Conservation (phyloP, 1,140 invertebrate species). For the Cryptotermes secundus region DNA sequence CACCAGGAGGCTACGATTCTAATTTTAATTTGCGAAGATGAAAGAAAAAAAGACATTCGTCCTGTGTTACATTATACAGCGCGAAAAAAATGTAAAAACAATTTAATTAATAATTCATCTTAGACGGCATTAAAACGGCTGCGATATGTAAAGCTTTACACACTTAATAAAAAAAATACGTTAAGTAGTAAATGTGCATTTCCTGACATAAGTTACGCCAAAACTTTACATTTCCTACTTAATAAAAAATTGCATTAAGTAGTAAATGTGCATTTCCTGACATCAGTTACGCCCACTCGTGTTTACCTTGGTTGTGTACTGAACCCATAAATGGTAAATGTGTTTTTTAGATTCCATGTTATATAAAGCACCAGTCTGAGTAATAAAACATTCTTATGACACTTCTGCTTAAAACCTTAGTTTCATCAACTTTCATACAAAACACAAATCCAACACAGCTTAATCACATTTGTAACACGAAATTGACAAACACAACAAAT, state of each 20-base stretch:
- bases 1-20: no score
- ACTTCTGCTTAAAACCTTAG: not conserved
- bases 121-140: not conserved
- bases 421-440: not conserved
- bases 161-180: not conserved
- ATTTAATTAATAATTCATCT: not conserved
- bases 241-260: not conserved
- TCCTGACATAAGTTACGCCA: no score
- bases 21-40: no score
- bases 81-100: not conserved
- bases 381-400: not conserved
- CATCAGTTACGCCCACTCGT: not conserved
- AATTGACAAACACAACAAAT: not conserved
- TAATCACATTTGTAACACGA: not conserved
- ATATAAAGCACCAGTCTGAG: not conserved
- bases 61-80: not conserved
- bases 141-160: not conserved
- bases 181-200: not conserved
- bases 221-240: not conserved
- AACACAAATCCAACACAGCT: not conserved
- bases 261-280: not conserved
- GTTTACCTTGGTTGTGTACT: constrained; percentile 53
- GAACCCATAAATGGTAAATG: constrained; percentile 55
- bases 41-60: no score
- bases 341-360: constrained; percentile 54